Conservation (phyloP, 2,888 invertebrate genomes). For the Lysandra coridon region DNA sequence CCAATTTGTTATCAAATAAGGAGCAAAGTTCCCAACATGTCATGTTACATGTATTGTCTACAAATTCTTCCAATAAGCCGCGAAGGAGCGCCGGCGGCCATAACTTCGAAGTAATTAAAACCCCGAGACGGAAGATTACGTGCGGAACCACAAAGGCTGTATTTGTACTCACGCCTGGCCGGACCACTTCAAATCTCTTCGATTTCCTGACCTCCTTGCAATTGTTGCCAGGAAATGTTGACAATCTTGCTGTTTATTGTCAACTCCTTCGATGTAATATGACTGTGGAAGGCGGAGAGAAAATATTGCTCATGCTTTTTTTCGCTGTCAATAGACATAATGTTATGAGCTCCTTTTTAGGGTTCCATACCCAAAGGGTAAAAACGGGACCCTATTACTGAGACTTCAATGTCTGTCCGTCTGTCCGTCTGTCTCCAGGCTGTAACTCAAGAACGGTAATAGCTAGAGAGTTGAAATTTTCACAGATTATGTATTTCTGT, state of each 20-base stretch:
- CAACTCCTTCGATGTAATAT: constrained; percentile 6
- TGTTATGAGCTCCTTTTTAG: neutral
- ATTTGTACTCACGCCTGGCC: constrained; percentile 62
- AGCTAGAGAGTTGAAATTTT: too few species aligned
- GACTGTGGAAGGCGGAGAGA: neutral
- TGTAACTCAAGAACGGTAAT: too few species aligned
- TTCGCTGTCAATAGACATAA: neutral
- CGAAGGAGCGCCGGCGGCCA: constrained; percentile 73
- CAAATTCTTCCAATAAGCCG: constrained; percentile 70
- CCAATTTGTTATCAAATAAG: neutral
- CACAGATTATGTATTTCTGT: too few species aligned
- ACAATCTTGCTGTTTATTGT: constrained; percentile 31
- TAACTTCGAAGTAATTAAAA: constrained; percentile 81
- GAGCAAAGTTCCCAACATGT: neutral
- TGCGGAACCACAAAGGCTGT: constrained; percentile 63
- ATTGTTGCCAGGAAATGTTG: constrained; percentile 41
- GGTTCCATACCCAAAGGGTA: too few species aligned
- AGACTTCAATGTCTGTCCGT: too few species aligned
- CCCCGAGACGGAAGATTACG: constrained; percentile 73
- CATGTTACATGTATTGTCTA: constrained; percentile 9
- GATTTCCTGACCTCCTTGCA: constrained; percentile 59
- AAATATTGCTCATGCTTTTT: too few species aligned
- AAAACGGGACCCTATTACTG: too few species aligned
- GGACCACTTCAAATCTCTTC: constrained; percentile 60
- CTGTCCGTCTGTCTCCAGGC: too few species aligned